phyloP scores from a whole-genome alignment of 2,888 invertebrate species.

The Sesia bembeciformis region DNA sequence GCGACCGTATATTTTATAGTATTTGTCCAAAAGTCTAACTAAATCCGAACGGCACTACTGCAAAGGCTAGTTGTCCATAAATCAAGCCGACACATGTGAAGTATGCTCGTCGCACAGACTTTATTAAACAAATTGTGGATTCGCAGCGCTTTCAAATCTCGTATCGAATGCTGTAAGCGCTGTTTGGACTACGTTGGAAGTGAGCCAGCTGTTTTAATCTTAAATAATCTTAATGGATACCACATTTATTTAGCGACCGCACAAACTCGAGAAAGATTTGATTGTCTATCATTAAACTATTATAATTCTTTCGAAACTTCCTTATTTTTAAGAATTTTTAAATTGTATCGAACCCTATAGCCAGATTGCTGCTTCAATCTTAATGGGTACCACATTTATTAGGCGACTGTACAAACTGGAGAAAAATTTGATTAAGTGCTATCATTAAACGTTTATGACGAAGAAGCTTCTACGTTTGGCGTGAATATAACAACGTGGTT shows the following conservation, averaged over 20 bases:
- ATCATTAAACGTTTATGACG: not conserved
- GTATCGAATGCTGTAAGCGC: conserved; percentile 6
- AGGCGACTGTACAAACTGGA: not conserved
- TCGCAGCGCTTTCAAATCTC: conserved; percentile 37
- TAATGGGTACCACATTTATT: not conserved
- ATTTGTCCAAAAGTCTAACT: no score
- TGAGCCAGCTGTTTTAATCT: conserved; percentile 18
- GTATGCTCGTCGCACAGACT: conserved; percentile 8
- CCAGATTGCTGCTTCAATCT: not conserved
- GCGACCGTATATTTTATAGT: no score
- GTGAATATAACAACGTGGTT: no score
- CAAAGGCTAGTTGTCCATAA: not conserved
- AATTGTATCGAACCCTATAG: not conserved
- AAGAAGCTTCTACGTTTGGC: not conserved
- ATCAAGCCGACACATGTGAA: not conserved
- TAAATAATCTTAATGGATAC: not conserved
- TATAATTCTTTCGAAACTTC: not conserved
- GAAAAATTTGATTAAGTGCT: not conserved
- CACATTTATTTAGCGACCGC: not conserved
- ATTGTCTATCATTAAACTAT: not conserved
- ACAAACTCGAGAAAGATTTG: not conserved
- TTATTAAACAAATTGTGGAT: conserved; percentile 24
- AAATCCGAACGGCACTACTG: not conserved
- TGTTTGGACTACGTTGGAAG: conserved; percentile 26
- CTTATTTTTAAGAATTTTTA: no score